Evolutionary conservation across 2,113 vertebrate species (phyloP), one percentile per base, ranked within the genome.

Genomic region (Callipepla squamata): DNA sequence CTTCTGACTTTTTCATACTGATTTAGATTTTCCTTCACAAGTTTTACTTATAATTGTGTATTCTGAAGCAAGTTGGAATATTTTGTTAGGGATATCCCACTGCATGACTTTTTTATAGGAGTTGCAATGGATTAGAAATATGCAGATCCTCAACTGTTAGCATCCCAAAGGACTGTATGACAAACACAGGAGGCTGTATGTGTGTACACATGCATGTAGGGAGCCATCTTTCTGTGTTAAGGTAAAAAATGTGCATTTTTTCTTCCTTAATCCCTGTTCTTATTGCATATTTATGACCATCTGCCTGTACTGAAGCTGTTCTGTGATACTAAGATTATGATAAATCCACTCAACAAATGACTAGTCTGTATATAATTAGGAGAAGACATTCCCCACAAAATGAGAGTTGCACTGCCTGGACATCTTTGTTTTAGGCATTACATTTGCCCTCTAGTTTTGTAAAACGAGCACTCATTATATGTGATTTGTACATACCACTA

Each of bases 141-240:
- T 58, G 82, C 51, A 77, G 69, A 44, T 84, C n/a, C 42, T 48
- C 30, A 45, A 34, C 11, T 36, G 22, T 38, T 40, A 22, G 44
- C 48, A 72, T 68, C n/a, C 42, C 66, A 38, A 87, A 77, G 23
- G 34, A 12, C 8, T 85, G 21, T 19, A 26, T 15, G 40, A 28
- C 22, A 72, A 75, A 48, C 7, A 45, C 7, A 30, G 45, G 66
- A 44, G 19, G 20, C 47, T 34, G 20, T 42, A 17, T 30, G 25
- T 48, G 26, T 55, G 15, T 9, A 17, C 0, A 0, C 2, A 0
- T 38, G 10, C 26, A 13, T 26, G 26, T 62, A 26, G 12, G 21
- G 11, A 80, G 19, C n/a, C 70, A 26, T 68, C 48, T 19, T 74
- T 87, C 36, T 80, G 6, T 74, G 44, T 67, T 79, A 53, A 90